Percentiles rank a stretch among this genome's conserved stretches.
Conservation (phyloP, 2,113 vertebrate species). For the Pygoscelis adeliae region DNA sequence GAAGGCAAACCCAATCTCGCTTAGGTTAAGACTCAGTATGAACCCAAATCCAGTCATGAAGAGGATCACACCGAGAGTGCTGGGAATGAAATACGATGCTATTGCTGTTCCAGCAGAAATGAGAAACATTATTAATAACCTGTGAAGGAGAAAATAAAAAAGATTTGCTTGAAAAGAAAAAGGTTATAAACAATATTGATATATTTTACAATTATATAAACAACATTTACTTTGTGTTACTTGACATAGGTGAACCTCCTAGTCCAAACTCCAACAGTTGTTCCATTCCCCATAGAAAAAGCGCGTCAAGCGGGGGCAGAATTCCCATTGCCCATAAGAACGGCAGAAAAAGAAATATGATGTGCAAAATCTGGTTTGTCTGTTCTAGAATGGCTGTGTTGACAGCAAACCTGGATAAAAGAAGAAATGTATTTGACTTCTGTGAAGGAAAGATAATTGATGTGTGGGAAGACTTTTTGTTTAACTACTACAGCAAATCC, state of each 20-base stretch:
- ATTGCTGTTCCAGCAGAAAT: conserved; percentile 83
- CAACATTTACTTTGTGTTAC: conserved; percentile 84
- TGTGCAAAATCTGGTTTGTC: conserved; percentile 90
- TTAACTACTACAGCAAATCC: not conserved
- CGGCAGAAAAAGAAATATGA: conserved; percentile 90
- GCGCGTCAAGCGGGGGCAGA: conserved; percentile 90
- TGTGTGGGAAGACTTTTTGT: not conserved
- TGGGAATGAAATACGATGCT: conserved; percentile 91
- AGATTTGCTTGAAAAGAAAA: conserved; percentile 66
- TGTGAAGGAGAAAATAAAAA: conserved; percentile 70
- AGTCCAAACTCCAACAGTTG: conserved; percentile 91
- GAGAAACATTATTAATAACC: conserved; percentile 91
- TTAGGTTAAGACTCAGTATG: conserved; percentile 92
- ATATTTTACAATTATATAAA: conserved; percentile 9
- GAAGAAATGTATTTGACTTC: conserved; percentile 44
- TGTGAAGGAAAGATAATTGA: not conserved
- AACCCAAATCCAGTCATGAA: conserved; percentile 92
- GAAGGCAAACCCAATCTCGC: conserved; percentile 79
- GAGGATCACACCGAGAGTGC: conserved; percentile 86
- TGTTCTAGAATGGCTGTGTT: conserved; percentile 83
- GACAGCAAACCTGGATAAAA: conserved; percentile 81
- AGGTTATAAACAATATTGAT: not conserved
- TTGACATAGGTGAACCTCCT: conserved; percentile 94
- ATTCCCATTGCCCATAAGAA: conserved; percentile 92
- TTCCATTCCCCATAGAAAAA: conserved; percentile 94